phyloP scores from a whole-genome alignment of 1,140 invertebrate genomes.

The Hylaeus anthracinus region DNA sequence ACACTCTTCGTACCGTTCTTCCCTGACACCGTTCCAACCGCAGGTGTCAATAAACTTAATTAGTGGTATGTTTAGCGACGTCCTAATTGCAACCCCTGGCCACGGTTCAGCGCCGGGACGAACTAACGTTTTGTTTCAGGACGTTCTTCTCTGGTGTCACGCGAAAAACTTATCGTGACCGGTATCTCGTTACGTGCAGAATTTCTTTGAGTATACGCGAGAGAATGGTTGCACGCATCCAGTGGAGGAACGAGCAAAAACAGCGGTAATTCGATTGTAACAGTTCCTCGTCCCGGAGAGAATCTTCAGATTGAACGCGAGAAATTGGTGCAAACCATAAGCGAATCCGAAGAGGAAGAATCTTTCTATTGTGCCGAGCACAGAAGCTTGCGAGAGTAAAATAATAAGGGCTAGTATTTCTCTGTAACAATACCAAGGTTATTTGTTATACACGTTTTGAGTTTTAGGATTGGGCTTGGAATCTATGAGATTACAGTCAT shows the following conservation, averaged over 20 bases:
- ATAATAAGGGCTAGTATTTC: too few relatives aligned
- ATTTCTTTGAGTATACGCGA: conserved; percentile 20
- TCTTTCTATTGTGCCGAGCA: too few relatives aligned
- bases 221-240: background rate
- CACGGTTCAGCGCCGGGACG: background rate
- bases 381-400: too few relatives aligned
- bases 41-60: conserved; percentile 30
- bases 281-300: background rate
- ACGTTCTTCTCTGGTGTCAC: background rate
- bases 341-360: too few relatives aligned
- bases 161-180: conserved; percentile 25
- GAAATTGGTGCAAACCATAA: too few relatives aligned
- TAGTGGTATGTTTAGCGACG: background rate
- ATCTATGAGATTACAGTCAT: too few relatives aligned
- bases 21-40: conserved; percentile 14
- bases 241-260: background rate
- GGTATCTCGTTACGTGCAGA: conserved; percentile 24
- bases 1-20: conserved; percentile 6
- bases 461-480: too few relatives aligned
- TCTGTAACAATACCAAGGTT: too few relatives aligned
- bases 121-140: background rate
- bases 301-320: too few relatives aligned
- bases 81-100: conserved; percentile 6
- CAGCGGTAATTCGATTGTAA: background rate
- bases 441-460: too few relatives aligned